These are phyloP conservation scores for Drosophila tropicalis DNA, from an alignment of 1,140 invertebrate species.

Conservation along the genomic window DNA sequence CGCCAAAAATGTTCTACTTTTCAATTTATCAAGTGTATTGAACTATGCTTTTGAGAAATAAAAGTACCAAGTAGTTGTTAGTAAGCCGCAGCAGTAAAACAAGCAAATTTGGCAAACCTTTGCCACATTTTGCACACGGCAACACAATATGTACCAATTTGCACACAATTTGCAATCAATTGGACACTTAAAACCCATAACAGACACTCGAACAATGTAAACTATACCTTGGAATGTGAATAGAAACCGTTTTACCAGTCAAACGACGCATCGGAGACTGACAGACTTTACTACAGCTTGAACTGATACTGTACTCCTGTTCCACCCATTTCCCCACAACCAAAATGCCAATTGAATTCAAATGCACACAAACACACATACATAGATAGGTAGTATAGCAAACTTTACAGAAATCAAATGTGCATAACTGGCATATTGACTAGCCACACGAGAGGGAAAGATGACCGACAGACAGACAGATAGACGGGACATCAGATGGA, in stretches of 20 bases:
- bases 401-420: conserved; percentile 39
- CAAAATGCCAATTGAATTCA: conserved; percentile 52
- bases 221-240: conserved; percentile 25
- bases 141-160: conserved; percentile 50
- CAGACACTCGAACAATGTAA: conserved; percentile 48
- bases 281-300: background rate
- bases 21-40: background rate
- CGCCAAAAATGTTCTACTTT: background rate
- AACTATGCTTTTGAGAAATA: background rate
- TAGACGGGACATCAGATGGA: conserved; percentile 21
- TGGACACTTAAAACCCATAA: conserved; percentile 53
- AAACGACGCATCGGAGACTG: background rate
- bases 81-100: conserved; percentile 36
- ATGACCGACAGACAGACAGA: conserved; percentile 10
- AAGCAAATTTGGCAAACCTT: conserved; percentile 14
- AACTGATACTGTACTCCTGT: no score
- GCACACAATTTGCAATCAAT: conserved; percentile 35
- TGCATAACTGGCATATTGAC: conserved; percentile 54
- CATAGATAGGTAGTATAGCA: conserved; percentile 3
- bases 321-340: background rate
- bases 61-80: conserved; percentile 3
- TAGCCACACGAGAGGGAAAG: conserved; percentile 4
- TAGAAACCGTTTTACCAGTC: background rate
- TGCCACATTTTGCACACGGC: conserved; percentile 42
- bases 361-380: conserved; percentile 20